phyloP scores from a whole-genome alignment of 2,888 invertebrate genomes.

The Agrotis clavis region DNA sequence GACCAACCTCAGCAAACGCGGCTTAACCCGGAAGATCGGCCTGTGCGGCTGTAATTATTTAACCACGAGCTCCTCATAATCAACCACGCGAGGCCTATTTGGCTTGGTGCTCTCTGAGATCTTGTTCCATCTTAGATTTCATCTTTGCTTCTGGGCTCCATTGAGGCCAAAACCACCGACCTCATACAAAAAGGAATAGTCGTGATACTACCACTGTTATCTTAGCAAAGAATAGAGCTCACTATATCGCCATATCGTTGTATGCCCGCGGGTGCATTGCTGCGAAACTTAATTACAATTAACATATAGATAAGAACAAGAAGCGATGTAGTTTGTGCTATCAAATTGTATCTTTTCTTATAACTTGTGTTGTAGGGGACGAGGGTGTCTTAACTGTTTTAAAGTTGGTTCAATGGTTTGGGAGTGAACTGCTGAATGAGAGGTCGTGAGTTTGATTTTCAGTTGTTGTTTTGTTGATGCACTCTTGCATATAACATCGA shows the following conservation, averaged over 20 bases:
- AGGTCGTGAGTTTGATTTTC: background rate
- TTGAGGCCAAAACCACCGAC: too few species aligned
- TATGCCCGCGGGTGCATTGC: constrained; percentile 63
- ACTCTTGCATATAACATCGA: too few species aligned
- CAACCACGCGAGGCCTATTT: background rate
- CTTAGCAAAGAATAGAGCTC: constrained; percentile 37
- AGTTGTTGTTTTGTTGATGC: background rate
- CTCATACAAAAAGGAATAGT: background rate
- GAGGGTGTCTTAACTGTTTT: constrained; percentile 10
- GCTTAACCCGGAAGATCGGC: too few species aligned
- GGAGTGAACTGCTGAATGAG: accelerated
- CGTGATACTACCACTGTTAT: constrained; percentile 37
- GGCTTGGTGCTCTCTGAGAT: too few species aligned
- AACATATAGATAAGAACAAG: constrained; percentile 53
- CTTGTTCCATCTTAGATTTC: too few species aligned
- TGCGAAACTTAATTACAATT: constrained; percentile 61
- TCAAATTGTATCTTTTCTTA: constrained; percentile 50
- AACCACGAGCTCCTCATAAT: background rate
- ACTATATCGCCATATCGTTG: constrained; percentile 46
- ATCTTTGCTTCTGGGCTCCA: too few species aligned
- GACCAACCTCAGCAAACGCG: too few species aligned
- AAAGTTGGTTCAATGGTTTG: background rate
- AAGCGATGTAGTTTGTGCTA: constrained; percentile 55
- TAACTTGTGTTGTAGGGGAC: background rate
- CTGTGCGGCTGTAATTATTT: too few species aligned